These are phyloP conservation scores for Zophobas atratus DNA, from an alignment of 1,140 invertebrate genomes.

Conservation along the genomic window DNA sequence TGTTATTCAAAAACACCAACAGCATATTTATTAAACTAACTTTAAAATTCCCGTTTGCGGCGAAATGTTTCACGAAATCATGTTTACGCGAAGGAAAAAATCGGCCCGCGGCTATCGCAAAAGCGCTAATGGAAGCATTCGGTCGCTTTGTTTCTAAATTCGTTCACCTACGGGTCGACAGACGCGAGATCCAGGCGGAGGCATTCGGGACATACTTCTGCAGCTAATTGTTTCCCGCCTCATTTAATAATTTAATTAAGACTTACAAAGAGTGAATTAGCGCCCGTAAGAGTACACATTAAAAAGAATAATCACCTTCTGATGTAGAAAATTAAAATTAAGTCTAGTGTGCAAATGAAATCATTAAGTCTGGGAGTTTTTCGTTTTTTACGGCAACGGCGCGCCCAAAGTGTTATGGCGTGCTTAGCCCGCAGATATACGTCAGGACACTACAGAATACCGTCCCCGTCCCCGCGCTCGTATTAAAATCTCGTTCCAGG, in stretches of 20 bases:
- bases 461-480: too few species aligned
- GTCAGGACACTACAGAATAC: too few species aligned
- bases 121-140: too few species aligned
- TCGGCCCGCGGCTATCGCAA: too few species aligned
- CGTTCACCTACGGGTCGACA: too few species aligned
- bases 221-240: constrained; percentile 31
- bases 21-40: too few species aligned
- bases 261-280: constrained; percentile 37
- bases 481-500: too few species aligned
- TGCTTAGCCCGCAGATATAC: too few species aligned
- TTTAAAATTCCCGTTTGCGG: too few species aligned
- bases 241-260: constrained; percentile 48
- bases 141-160: too few species aligned
- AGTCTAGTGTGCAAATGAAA: constrained; percentile 47
- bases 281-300: constrained; percentile 26
- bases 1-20: not conserved
- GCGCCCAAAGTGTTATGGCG: constrained; percentile 10
- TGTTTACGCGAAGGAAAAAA: too few species aligned
- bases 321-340: constrained; percentile 46
- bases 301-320: constrained; percentile 47
- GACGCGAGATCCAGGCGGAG: not conserved
- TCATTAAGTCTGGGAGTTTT: constrained; percentile 30
- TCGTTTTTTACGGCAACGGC: constrained; percentile 9
- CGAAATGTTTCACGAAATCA: too few species aligned
- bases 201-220: constrained; percentile 23